These are phyloP conservation scores for Cephalopterus ornatus DNA, from an alignment of 2,113 vertebrate species.

Conservation along the genomic window DNA sequence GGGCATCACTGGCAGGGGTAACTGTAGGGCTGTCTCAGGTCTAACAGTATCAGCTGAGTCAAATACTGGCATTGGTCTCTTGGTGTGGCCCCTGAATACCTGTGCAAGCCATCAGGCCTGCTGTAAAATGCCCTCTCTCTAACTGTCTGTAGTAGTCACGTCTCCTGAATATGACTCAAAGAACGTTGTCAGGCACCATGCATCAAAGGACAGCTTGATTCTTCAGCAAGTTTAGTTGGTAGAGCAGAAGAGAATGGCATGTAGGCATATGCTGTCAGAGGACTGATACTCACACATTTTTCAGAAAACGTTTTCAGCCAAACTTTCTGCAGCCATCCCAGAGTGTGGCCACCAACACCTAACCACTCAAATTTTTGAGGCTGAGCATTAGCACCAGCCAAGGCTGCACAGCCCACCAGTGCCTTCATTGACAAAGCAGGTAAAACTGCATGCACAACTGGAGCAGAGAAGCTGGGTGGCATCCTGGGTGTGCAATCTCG, in stretches of 20 bases:
- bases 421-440: neutral
- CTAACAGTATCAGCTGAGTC: neutral
- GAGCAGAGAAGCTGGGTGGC: neutral
- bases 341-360: neutral
- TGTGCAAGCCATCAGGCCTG: neutral
- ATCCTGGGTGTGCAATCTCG: neutral
- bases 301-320: neutral
- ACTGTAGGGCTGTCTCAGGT: neutral
- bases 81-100: neutral
- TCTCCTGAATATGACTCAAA: neutral
- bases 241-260: neutral
- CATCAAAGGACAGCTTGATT: neutral
- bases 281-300: neutral
- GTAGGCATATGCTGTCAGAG: neutral
- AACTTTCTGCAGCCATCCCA: neutral
- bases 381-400: neutral
- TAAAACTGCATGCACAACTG: neutral
- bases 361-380: constrained; percentile 34
- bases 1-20: neutral
- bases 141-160: neutral
- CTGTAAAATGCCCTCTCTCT: neutral
- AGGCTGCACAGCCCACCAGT: neutral
- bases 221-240: neutral
- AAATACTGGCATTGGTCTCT: neutral
- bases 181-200: neutral